Evolutionary conservation across 2,113 vertebrate species (phyloP).

Genomic region (Upupa epops): DNA sequence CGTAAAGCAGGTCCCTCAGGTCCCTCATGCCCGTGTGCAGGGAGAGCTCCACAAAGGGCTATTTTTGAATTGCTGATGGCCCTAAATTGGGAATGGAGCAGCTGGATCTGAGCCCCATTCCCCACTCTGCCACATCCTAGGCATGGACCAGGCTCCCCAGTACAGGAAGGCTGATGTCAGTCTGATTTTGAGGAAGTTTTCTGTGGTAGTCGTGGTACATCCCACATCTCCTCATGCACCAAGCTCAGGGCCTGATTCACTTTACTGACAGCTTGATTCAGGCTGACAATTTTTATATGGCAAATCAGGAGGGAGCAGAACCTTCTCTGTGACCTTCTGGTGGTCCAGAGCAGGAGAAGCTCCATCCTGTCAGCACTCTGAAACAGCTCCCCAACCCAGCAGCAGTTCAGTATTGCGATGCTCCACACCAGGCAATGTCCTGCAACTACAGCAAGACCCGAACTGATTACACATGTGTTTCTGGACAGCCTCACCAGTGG

Average conservation of each 20-base stretch:
- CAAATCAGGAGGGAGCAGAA: neutral
- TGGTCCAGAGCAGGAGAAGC: neutral
- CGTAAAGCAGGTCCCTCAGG: neutral
- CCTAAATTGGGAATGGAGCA: accelerated
- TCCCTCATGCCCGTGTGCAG: neutral
- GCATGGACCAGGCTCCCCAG: accelerated
- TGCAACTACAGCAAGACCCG: neutral
- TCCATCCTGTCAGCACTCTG: neutral
- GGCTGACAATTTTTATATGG: accelerated
- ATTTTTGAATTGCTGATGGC: constrained; percentile 16
- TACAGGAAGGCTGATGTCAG: neutral
- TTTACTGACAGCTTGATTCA: neutral
- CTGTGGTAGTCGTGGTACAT: neutral
- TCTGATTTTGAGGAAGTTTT: neutral
- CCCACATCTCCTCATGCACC: neutral
- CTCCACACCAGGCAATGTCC: neutral
- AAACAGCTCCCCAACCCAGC: neutral
- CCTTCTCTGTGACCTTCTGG: neutral
- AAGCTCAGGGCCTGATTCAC: neutral
- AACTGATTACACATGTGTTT: neutral
- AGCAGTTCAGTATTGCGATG: neutral
- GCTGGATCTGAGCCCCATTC: neutral
- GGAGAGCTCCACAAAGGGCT: neutral
- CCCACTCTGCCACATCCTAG: neutral
- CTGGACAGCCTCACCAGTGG: neutral